These are phyloP conservation scores for Plecotus auritus DNA, from an alignment of 2,113 vertebrate genomes.

Conservation along the genomic window DNA sequence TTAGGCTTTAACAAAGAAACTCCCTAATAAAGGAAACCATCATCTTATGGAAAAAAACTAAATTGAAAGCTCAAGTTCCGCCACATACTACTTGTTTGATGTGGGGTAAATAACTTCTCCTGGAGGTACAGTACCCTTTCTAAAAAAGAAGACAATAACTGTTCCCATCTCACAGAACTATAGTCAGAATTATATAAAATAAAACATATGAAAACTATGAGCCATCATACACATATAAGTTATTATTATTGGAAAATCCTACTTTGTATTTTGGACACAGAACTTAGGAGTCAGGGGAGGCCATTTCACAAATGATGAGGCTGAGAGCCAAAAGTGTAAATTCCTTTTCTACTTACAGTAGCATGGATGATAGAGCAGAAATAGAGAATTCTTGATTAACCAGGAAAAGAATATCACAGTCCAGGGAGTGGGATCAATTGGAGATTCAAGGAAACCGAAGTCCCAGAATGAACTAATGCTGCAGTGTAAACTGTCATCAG, in stretches of 20 bases:
- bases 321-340: conserved; percentile 30
- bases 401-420: neutral
- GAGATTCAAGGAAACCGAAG: conserved; percentile 1
- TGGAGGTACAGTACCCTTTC: neutral
- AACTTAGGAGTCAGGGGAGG: neutral
- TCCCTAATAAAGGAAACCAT: neutral
- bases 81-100: neutral
- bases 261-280: conserved; percentile 43
- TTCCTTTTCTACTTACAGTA: conserved; percentile 32
- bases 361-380: conserved; percentile 12
- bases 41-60: neutral
- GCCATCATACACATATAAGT: neutral
- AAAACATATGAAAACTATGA: neutral
- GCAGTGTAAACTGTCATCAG: neutral
- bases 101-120: neutral
- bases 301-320: conserved; percentile 19
- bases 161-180: neutral
- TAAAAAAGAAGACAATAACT: neutral
- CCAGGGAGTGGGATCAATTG: neutral
- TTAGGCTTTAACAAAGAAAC: neutral
- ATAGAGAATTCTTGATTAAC: conserved; percentile 33
- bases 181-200: conserved; percentile 37
- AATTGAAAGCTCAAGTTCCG: conserved; percentile 37
- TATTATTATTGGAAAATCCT: neutral
- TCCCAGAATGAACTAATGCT: neutral